Conservation (phyloP, 2,888 invertebrate species). For the Harpalus rubripes region DNA sequence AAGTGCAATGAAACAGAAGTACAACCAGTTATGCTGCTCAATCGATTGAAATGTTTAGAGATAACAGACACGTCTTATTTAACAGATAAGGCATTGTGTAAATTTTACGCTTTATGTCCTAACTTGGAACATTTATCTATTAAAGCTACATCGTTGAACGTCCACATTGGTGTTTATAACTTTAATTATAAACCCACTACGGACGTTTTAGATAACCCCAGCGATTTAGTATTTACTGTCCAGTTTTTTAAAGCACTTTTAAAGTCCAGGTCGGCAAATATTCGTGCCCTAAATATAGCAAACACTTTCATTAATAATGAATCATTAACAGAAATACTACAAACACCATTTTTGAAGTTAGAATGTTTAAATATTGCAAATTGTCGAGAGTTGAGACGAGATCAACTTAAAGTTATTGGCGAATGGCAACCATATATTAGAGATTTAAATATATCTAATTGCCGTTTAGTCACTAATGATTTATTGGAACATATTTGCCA, state of each 20-base stretch:
- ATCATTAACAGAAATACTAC: neutral
- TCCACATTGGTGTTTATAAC: neutral
- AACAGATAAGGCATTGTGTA: conserved; percentile 26
- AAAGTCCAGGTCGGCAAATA: neutral
- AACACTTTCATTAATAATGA: neutral
- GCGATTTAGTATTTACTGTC: conserved; percentile 25
- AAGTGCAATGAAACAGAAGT: too few relatives aligned
- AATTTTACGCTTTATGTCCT: conserved; percentile 10
- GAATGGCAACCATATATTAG: neutral
- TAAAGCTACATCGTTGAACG: neutral
- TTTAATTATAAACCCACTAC: conserved; percentile 15
- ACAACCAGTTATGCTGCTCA: too few relatives aligned
- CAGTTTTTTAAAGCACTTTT: neutral
- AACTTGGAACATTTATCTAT: conserved; percentile 25
- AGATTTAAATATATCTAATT: conserved; percentile 9
- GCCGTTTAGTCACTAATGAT: neutral
- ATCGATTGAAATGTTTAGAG: neutral
- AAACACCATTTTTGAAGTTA: conserved; percentile 8
- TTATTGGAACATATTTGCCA: neutral
- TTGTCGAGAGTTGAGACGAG: conserved; percentile 9
- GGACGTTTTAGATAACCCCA: neutral
- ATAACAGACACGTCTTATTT: neutral
- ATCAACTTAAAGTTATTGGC: neutral
- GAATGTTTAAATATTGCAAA: neutral
- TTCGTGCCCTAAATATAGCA: neutral